Evolutionary conservation across 1,140 invertebrate species (phyloP), one percentile per base, ranked within the genome.

Genomic region (Penaeus japonicus): DNA sequence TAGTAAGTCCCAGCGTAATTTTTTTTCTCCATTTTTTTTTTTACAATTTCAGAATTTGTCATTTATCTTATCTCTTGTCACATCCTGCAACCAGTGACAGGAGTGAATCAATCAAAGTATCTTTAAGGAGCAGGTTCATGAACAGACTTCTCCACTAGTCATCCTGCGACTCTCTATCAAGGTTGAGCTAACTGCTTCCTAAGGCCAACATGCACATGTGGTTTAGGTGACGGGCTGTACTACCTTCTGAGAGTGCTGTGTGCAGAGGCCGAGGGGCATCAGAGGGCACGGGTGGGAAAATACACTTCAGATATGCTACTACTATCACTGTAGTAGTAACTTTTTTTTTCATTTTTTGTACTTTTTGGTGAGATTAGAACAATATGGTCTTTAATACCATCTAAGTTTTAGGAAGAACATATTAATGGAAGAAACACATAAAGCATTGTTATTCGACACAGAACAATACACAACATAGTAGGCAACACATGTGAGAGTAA

Each of bases 191-290:
- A 73, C 65, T 73, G 32, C 24, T 73, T 32, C 65, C 65, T 73
- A 73, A 30, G 65, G 32, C 65, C 32, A 15, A 30, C 65, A 73
- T 73, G 65, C 65, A 73, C 65, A 30, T 24, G 79, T 73, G 17
- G 54, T 2, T 53, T 1, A 55, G 84, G 32, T 27, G 62, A 12
- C 22, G 4, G 62, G 18, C 32, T 1, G 75, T 86, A 86, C 84
- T 86, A 86, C 84, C 84, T 86, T 78, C 57, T 79, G 47, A 86
- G 55, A 24, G 84, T 86, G 84, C 84, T 86, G 84, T 57, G 53
- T 39, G 39, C 39, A 39, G 39, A 1, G 39, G 39, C 39, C 39
- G 39, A 39, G 39, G 39, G 53, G 30, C 70, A 22, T 55, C 55
- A 54, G 75, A 54, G 54, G 47, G 54, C 73, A 55, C 39, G 84